Evolutionary conservation across 2,113 vertebrate genomes (phyloP).

Genomic region (Triplophysa siluroides): DNA sequence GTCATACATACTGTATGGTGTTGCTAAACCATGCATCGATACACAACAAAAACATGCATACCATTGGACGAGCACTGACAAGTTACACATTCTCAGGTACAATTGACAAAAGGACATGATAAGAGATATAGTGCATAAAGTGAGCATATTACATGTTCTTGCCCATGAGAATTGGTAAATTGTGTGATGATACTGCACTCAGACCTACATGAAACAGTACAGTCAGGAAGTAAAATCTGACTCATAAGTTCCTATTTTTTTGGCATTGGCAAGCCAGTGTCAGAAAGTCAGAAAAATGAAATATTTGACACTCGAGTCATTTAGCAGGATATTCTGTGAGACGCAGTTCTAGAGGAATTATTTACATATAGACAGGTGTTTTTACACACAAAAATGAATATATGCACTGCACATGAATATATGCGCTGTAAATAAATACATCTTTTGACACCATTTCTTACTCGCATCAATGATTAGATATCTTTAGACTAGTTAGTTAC

Average conservation of each 20-base stretch:
- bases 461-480: too few relatives aligned
- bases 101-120: not conserved
- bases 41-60: not conserved
- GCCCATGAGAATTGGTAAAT: not conserved
- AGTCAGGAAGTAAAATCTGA: not conserved
- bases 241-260: not conserved
- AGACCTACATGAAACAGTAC: not conserved
- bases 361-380: too few relatives aligned
- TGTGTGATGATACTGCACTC: too few relatives aligned
- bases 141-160: not conserved
- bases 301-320: not conserved
- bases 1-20: not conserved
- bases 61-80: constrained; percentile 1
- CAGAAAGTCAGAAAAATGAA: not conserved
- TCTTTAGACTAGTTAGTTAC: not conserved
- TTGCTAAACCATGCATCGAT: not conserved
- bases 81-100: not conserved
- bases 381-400: too few relatives aligned
- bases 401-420: too few relatives aligned
- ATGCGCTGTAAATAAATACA: too few relatives aligned
- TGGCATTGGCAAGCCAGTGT: too few relatives aligned
- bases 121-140: not conserved
- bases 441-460: too few relatives aligned
- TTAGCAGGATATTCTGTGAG: not conserved
- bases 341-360: too few relatives aligned